phyloP scores from a whole-genome alignment of 2,113 vertebrate genomes.

The Pipra filicauda region DNA sequence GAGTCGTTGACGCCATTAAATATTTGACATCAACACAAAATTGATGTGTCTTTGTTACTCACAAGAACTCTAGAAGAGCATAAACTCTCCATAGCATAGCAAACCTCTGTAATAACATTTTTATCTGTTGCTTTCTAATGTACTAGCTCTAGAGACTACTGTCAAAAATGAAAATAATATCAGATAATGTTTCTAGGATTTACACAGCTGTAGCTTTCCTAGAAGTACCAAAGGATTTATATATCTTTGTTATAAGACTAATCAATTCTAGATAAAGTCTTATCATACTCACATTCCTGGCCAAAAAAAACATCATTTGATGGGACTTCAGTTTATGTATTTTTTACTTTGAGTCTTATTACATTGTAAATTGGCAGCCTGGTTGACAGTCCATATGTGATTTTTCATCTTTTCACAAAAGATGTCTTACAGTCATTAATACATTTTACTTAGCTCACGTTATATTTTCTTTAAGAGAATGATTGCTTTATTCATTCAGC shows the following conservation, averaged over 20 bases:
- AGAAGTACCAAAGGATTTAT: background rate
- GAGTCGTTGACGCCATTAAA: background rate
- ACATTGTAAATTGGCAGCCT: background rate
- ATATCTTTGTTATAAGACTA: background rate
- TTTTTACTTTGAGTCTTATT: background rate
- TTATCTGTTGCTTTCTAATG: background rate
- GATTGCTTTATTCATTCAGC: background rate
- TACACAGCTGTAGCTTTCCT: background rate
- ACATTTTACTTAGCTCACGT: conserved; percentile 16
- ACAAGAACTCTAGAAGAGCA: background rate
- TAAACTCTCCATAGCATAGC: background rate
- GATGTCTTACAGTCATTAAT: conserved; percentile 23
- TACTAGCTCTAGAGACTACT: background rate
- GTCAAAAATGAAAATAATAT: background rate
- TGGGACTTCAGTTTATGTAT: background rate
- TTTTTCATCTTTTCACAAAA: conserved; percentile 18
- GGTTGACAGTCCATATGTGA: conserved; percentile 5
- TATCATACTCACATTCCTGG: background rate
- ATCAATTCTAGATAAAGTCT: background rate
- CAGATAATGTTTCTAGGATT: background rate
- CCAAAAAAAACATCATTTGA: background rate
- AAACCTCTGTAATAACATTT: background rate
- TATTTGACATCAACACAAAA: background rate
- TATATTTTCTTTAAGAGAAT: background rate
- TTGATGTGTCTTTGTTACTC: background rate